These are phyloP conservation scores for Oenanthe oenanthe DNA, from an alignment of 2,113 vertebrate genomes.

Conservation along the genomic window DNA sequence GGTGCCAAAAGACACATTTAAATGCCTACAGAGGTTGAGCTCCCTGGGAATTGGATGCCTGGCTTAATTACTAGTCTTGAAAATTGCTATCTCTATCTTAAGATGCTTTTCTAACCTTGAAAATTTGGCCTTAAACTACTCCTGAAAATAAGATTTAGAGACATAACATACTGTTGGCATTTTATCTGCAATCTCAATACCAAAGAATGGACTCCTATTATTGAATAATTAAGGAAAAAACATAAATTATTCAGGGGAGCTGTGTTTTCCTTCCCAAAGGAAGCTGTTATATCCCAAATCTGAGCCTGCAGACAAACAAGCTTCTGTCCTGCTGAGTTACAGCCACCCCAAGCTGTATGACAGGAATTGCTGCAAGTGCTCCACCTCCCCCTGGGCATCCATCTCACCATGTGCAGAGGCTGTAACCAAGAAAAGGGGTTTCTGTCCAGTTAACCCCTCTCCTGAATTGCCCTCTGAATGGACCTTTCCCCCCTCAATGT, in stretches of 20 bases:
- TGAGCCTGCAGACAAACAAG: constrained; percentile 9
- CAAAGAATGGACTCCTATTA: constrained; percentile 30
- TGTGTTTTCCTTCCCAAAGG: constrained; percentile 22
- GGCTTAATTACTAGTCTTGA: constrained; percentile 41
- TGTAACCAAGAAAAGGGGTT: not conserved
- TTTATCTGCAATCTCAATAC: not conserved
- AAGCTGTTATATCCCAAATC: not conserved
- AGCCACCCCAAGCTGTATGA: not conserved
- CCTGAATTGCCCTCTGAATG: not conserved
- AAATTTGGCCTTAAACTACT: constrained; percentile 19
- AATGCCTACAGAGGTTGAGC: constrained; percentile 23
- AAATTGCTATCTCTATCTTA: constrained; percentile 49
- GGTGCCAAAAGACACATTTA: constrained; percentile 52
- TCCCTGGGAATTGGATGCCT: constrained; percentile 40
- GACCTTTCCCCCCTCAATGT: not conserved
- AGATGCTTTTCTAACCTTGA: constrained; percentile 33
- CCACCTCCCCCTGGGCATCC: not conserved
- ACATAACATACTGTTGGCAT: not conserved
- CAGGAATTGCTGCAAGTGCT: not conserved
- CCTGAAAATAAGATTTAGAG: constrained; percentile 24
- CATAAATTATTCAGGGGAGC: constrained; percentile 38
- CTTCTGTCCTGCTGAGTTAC: not conserved
- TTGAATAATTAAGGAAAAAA: constrained; percentile 52
- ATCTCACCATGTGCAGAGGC: rapidly evolving
- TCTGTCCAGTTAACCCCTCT: not conserved